Base-by-base conservation (phyloP, 2,113 vertebrate species). In the Saccopteryx leptura region DNA sequence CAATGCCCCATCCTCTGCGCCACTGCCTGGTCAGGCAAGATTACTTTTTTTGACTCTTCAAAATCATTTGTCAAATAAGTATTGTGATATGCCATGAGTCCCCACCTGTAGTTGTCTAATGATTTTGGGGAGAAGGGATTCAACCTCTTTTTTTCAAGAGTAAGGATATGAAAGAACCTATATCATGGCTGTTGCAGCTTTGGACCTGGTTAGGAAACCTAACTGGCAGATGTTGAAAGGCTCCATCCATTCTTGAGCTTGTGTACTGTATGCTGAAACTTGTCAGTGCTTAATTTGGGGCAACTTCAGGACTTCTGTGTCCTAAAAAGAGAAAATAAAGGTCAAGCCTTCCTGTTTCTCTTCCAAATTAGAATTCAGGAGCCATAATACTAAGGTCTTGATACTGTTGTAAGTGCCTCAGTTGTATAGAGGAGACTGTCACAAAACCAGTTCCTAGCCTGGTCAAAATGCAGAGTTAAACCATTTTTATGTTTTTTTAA, bases 21-120 rank as follows among this genome's bases (percentile, higher is more conserved):
- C 39, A 39, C 39, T 3, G 2, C 39, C 39, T 39, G 39, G 39
- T 39, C 39, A 39, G 39, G 39, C 80, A 46, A 58, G 24, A n/a
- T 90, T 93, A 56, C 26, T 58, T 94, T 18, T 91, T 95, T 83
- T 87, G 61, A 91, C 52, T 93, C 58, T 60, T 94, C 5, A 85
- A n/a, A 88, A 46, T 88, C 56, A 81, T 9, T 84, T 48, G 11
- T 93, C 72, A 88, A 50, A 84, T 79, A 12, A 96, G 4, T 88
- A 5, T 87, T 94, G 31, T 82, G 48, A 85, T 10, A 80, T 56
- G 33, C 91, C 69, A 88, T 48, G 39, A 84, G 12, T 91, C 26
- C 48, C 28, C 6, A 39, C 31, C 39, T 60, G 54, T 74, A 80
- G 10, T 92, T 96, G 14, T 86, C 6, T 83, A 24, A 71, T 76